Evolutionary conservation across 2,797 vertebrate genomes (phyloP).

Genomic region (Poecilia gillii): DNA sequence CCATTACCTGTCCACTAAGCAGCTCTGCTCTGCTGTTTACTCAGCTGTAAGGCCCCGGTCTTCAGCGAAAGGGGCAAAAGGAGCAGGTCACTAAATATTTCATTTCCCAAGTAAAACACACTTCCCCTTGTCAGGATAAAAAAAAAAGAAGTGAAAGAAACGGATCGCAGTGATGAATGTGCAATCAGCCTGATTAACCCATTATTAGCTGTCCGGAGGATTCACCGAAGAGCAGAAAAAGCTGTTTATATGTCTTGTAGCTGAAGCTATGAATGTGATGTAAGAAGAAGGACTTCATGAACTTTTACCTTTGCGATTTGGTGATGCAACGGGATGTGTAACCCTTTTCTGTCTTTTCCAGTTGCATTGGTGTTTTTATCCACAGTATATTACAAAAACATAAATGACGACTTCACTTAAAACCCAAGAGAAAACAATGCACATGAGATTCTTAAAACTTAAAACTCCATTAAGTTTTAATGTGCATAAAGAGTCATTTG

Average conservation of each 20-base stretch:
- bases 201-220: conserved; percentile 81
- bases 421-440: not conserved
- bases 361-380: conserved; percentile 5
- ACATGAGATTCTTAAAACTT: conserved; percentile 8
- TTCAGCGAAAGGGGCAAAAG: conserved; percentile 76
- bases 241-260: conserved; percentile 80
- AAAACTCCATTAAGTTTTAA: conserved; percentile 11
- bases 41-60: conserved; percentile 78
- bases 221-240: conserved; percentile 74
- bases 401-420: not conserved
- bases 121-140: conserved; percentile 68
- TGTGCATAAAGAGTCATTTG: not conserved
- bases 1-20: conserved; percentile 71
- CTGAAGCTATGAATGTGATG: conserved; percentile 75
- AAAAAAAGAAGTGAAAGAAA: conserved; percentile 58
- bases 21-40: conserved; percentile 71
- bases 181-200: conserved; percentile 87
- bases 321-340: conserved; percentile 41
- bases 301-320: conserved; percentile 59
- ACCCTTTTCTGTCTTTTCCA: conserved; percentile 28
- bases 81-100: conserved; percentile 85
- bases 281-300: conserved; percentile 64
- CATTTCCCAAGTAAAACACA: conserved; percentile 88
- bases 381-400: not conserved
- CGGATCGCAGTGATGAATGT: conserved; percentile 84